Conservation (phyloP, 2,888 invertebrate species). For the Mythimna lalbum region DNA sequence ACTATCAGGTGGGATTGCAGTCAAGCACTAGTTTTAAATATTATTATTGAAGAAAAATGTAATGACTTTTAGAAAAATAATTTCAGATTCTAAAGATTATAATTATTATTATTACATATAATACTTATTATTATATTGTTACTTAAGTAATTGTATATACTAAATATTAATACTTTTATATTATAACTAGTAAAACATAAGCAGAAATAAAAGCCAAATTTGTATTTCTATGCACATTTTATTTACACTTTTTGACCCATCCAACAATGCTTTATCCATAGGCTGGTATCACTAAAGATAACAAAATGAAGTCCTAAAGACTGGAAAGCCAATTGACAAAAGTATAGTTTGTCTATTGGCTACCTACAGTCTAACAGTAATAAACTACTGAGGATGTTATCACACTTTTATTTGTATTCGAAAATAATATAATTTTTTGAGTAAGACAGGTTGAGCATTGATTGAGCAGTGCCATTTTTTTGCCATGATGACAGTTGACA, state of each 20-base stretch:
- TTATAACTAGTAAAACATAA: constrained; percentile 43
- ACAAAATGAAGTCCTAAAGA: constrained; percentile 1
- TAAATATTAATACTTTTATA: constrained; percentile 63
- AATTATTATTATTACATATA: background rate
- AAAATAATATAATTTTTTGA: background rate
- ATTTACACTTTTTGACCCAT: constrained; percentile 31
- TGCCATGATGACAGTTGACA: too few species aligned
- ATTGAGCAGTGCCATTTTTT: too few species aligned
- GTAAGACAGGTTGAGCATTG: too few species aligned
- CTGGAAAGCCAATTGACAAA: background rate
- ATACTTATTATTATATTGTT: background rate
- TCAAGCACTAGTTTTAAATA: too few species aligned
- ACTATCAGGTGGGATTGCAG: too few species aligned
- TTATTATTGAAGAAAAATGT: too few species aligned
- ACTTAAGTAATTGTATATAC: constrained; percentile 56
- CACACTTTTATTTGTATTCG: constrained; percentile 20
- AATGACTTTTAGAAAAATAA: background rate
- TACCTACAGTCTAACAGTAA: background rate
- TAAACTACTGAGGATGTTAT: background rate
- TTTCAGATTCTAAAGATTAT: background rate
- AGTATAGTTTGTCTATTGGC: background rate
- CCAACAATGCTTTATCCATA: constrained; percentile 1
- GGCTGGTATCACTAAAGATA: constrained; percentile 10
- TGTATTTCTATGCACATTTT: constrained; percentile 51
- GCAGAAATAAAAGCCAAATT: constrained; percentile 62